Evolutionary conservation across 2,888 invertebrate genomes (phyloP).

Genomic region (Eupithecia abbreviata): DNA sequence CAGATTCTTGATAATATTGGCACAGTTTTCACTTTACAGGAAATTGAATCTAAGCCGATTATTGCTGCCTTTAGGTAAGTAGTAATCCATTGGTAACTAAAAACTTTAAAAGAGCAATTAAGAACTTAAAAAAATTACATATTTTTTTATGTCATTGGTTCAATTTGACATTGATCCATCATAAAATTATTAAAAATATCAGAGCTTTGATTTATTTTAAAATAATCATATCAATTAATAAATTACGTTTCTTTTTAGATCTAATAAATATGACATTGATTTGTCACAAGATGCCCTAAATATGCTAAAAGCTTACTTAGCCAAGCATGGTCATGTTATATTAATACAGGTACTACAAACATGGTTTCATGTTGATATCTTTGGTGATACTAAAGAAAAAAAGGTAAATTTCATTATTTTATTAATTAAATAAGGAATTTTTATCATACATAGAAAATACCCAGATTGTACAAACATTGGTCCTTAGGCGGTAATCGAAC

Average conservation of each 20-base stretch:
- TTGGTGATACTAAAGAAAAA: conserved; percentile 71
- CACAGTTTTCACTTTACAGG: conserved; percentile 83
- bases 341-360: conserved; percentile 87
- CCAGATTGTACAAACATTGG: too few relatives aligned
- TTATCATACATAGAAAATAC: too few relatives aligned
- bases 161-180: too few relatives aligned
- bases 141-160: too few relatives aligned
- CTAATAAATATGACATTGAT: conserved; percentile 88
- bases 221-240: neutral
- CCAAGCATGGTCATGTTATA: conserved; percentile 87
- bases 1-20: conserved; percentile 80
- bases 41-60: conserved; percentile 84
- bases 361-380: conserved; percentile 86
- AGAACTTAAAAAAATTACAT: too few relatives aligned
- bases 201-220: neutral
- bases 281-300: conserved; percentile 87
- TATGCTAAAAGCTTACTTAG: conserved; percentile 85
- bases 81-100: neutral
- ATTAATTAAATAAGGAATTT: too few relatives aligned
- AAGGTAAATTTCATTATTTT: conserved; percentile 47
- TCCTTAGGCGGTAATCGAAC: too few relatives aligned
- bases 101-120: too few relatives aligned
- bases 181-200: neutral
- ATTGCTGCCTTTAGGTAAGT: conserved; percentile 85
- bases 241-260: conserved; percentile 70